These are phyloP conservation scores for Saccostrea echinata DNA, from an alignment of 1,140 invertebrate species.

Conservation along the genomic window DNA sequence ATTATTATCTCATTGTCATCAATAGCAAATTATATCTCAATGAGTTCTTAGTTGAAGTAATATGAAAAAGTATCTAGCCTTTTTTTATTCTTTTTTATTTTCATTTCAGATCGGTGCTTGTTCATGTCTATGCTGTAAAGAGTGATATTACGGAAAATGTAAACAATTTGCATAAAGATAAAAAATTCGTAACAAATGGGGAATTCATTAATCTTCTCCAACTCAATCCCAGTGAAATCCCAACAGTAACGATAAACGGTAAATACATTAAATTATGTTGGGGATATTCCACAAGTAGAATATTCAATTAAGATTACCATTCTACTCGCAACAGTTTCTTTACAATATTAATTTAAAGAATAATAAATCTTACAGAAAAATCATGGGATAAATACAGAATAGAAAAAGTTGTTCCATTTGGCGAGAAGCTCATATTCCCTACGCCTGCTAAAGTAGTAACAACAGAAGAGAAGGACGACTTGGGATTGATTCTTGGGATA, in stretches of 20 bases:
- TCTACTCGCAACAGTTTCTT: too few relatives aligned
- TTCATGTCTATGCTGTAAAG: neutral
- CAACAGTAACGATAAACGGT: neutral
- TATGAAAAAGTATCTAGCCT: too few relatives aligned
- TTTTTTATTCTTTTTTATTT: neutral
- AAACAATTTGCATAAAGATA: neutral
- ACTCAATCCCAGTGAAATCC: neutral
- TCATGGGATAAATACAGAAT: neutral
- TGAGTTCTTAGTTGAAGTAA: too few relatives aligned
- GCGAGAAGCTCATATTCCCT: neutral
- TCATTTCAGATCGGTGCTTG: neutral
- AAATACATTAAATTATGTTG: neutral
- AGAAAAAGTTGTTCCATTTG: constrained; percentile 12
- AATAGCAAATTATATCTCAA: too few relatives aligned
- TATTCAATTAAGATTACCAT: too few relatives aligned
- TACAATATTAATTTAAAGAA: too few relatives aligned
- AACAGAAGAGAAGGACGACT: neutral
- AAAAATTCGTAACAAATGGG: neutral
- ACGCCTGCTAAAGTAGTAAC: neutral
- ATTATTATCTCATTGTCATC: too few relatives aligned
- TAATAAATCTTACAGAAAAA: neutral
- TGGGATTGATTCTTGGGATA: neutral
- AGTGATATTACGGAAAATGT: neutral
- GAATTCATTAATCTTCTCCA: neutral
- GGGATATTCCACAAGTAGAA: too few relatives aligned